These are phyloP conservation scores for Itoplectis maculator DNA, from an alignment of 2,888 invertebrate species.

Conservation along the genomic window DNA sequence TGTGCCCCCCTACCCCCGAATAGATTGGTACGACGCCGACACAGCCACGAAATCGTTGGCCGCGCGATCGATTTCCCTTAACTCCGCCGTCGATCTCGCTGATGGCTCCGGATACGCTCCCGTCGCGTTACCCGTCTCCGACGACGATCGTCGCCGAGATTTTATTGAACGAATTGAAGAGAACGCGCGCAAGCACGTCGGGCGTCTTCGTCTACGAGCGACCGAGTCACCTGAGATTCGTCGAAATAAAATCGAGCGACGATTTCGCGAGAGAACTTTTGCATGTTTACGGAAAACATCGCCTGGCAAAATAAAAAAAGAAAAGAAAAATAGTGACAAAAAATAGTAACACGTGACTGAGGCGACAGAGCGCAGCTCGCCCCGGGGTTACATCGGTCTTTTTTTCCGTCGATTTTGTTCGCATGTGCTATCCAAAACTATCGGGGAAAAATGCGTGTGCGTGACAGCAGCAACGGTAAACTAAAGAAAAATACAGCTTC, in stretches of 20 bases:
- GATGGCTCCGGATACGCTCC: slow-evolving; percentile 10
- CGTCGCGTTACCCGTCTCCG: slow-evolving; percentile 18
- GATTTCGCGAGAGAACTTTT: too few relatives aligned
- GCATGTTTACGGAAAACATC: too few relatives aligned
- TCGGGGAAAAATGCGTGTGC: not conserved
- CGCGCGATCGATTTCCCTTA: slow-evolving; percentile 31
- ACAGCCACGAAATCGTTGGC: slow-evolving; percentile 28
- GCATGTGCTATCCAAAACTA: not conserved
- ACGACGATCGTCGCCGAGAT: slow-evolving; percentile 22
- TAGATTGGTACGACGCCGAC: slow-evolving; percentile 14
- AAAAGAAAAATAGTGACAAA: too few relatives aligned
- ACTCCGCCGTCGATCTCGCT: slow-evolving; percentile 23
- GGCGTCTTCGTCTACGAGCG: too few relatives aligned
- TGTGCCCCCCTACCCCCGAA: not conserved
- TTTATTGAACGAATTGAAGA: slow-evolving; percentile 37
- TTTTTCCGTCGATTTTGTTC: not conserved
- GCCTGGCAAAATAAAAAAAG: too few relatives aligned
- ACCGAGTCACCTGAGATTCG: too few relatives aligned
- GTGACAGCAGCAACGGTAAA: not conserved
- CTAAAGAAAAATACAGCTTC: not conserved
- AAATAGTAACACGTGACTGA: too few relatives aligned
- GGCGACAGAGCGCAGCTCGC: not conserved
- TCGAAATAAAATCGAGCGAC: too few relatives aligned
- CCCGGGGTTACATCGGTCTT: slow-evolving; percentile 1
- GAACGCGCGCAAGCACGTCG: not conserved